A percentile compares a stretch with the other conserved stretches of the same genome.
These are phyloP conservation scores for Phenganax stokvisi DNA, from an alignment of 92 coral and sea anemone genomes.

Conservation along the genomic window DNA sequence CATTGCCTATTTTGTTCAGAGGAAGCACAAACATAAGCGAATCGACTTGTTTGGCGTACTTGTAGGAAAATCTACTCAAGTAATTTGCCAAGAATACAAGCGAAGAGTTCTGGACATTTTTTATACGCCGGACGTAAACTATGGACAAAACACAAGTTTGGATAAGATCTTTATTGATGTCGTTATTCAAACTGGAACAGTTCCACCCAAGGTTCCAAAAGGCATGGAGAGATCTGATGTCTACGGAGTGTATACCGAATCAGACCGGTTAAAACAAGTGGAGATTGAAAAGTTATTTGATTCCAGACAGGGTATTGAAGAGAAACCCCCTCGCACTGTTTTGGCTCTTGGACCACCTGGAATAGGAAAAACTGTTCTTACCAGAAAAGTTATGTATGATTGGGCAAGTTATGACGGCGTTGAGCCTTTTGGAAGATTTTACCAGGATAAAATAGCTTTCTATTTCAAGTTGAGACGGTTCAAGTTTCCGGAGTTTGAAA, in stretches of 20 bases:
- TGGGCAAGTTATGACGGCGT: conserved; percentile 18
- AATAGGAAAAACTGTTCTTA: conserved; percentile 51
- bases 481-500: conserved; percentile 30
- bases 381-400: conserved; percentile 43
- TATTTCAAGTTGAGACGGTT: conserved; percentile 43
- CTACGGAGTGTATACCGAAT: conserved; percentile 26
- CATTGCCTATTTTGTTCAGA: no score
- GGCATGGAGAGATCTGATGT: conserved; percentile 28
- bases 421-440: not conserved
- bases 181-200: not conserved
- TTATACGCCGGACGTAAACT: no score
- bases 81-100: no score
- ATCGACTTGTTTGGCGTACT: no score
- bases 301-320: conserved; percentile 25
- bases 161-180: not conserved
- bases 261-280: conserved; percentile 1
- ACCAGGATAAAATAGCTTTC: conserved; percentile 16
- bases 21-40: no score
- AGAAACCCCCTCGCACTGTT: conserved; percentile 35
- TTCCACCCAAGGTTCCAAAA: not conserved
- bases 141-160: not conserved
- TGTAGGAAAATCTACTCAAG: no score
- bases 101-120: no score
- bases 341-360: conserved; percentile 55
- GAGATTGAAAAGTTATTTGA: conserved; percentile 36